Percentiles rank a stretch among this genome's conserved stretches.
Evolutionary conservation across 2,888 invertebrate genomes (phyloP).

Genomic region (Glaucopsyche alexis): DNA sequence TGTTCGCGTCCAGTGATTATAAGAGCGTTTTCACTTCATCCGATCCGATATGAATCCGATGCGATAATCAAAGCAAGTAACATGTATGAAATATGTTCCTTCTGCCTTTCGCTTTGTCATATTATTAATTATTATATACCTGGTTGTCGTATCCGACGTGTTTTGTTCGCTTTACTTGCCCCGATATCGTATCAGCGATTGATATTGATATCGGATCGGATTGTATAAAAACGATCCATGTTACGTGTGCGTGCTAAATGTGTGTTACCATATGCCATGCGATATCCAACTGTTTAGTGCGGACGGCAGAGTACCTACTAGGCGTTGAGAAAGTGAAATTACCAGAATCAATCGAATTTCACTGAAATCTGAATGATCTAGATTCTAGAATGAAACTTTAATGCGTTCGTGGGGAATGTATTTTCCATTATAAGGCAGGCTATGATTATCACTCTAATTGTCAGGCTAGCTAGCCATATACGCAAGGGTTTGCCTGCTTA

Average conservation of each 20-base stretch:
- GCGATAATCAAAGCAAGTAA: not conserved
- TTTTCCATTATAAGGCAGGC: not conserved
- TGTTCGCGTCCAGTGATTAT: slow-evolving; percentile 62
- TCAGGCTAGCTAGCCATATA: too few species aligned
- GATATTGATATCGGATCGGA: not conserved
- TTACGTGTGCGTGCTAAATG: slow-evolving; percentile 58
- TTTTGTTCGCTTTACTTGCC: not conserved
- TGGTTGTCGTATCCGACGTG: too few species aligned
- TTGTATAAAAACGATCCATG: slow-evolving; percentile 19
- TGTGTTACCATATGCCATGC: slow-evolving; percentile 58
- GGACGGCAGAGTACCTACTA: slow-evolving; percentile 33
- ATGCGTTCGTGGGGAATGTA: not conserved
- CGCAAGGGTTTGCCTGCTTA: too few species aligned
- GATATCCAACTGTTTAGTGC: slow-evolving; percentile 46
- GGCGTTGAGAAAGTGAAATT: slow-evolving; percentile 46
- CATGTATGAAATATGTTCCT: not conserved
- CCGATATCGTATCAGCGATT: not conserved
- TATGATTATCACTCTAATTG: not conserved
- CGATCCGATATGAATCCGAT: not conserved
- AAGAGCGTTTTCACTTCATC: slow-evolving; percentile 33
- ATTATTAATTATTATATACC: too few species aligned
- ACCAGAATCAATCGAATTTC: slow-evolving; percentile 39
- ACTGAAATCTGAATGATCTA: slow-evolving; percentile 27
- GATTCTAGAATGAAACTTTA: not conserved
- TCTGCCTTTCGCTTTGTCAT: too few species aligned